Evolutionary conservation across 2,113 vertebrate species (phyloP).

Genomic region (Tragelaphus imberbis): DNA sequence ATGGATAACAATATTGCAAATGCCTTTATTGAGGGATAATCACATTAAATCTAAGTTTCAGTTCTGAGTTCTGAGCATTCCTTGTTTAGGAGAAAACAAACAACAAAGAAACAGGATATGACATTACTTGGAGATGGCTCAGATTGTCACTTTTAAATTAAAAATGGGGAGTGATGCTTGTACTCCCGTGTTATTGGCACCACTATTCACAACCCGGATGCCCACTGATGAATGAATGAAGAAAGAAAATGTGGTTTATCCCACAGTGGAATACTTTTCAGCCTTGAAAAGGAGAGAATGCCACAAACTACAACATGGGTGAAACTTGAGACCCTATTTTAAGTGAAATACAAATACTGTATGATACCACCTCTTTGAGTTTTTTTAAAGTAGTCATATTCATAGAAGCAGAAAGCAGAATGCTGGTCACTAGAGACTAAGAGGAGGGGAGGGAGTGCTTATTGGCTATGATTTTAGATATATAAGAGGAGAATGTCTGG

Average conservation of each 20-base stretch:
- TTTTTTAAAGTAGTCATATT: background rate
- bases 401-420: background rate
- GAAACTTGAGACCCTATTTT: background rate
- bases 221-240: background rate
- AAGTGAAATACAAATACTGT: background rate
- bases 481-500: background rate
- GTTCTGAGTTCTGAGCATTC: background rate
- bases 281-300: background rate
- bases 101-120: background rate
- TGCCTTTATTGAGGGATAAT: background rate
- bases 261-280: background rate
- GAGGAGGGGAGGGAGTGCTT: background rate
- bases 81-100: background rate
- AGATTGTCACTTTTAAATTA: background rate
- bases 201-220: background rate
- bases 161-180: background rate
- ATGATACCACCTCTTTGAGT: background rate
- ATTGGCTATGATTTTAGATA: background rate
- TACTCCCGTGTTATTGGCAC: background rate
- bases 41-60: background rate
- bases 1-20: background rate
- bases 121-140: background rate
- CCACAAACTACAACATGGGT: background rate
- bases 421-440: background rate
- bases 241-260: background rate